Percentiles rank a stretch among this genome's conserved stretches.
These are phyloP conservation scores for Erebia aethiops DNA, from an alignment of 2,888 invertebrate species.

Conservation along the genomic window DNA sequence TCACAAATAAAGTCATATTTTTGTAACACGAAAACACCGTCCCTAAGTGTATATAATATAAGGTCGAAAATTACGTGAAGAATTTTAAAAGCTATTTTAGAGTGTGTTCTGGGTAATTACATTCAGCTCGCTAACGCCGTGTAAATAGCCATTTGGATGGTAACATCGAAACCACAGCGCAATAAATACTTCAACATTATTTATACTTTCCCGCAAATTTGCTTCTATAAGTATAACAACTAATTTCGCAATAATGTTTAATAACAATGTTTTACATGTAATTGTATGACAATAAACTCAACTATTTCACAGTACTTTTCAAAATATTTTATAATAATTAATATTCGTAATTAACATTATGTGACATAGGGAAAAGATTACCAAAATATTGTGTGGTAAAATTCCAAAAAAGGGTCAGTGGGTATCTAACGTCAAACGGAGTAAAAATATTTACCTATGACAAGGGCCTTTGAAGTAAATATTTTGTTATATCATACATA, in stretches of 20 bases:
- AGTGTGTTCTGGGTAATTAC: constrained; percentile 33
- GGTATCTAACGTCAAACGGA: constrained; percentile 6
- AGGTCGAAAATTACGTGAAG: constrained; percentile 14
- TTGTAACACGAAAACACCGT: not conserved
- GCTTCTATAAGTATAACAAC: constrained; percentile 6
- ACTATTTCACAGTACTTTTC: too few relatives aligned
- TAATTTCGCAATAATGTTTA: not conserved
- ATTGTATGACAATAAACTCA: too few relatives aligned
- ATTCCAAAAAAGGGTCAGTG: not conserved
- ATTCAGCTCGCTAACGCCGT: constrained; percentile 34
- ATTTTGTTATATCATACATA: constrained; percentile 1
- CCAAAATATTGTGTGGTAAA: not conserved
- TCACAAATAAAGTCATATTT: constrained; percentile 17
- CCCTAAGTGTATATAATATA: not conserved
- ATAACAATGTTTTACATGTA: too few relatives aligned
- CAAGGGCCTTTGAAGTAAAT: constrained; percentile 9
- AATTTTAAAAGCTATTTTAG: constrained; percentile 29
- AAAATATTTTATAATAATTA: too few relatives aligned
- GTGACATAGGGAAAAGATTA: not conserved
- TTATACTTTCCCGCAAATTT: constrained; percentile 20
- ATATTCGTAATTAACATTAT: too few relatives aligned
- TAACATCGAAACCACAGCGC: constrained; percentile 30
- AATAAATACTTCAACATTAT: constrained; percentile 26
- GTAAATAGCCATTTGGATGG: constrained; percentile 36
- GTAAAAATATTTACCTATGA: constrained; percentile 15